A percentile compares a stretch with the other conserved stretches of the same genome.
Conservation (phyloP, 2,888 invertebrate genomes). For the Polietes domitor region DNA sequence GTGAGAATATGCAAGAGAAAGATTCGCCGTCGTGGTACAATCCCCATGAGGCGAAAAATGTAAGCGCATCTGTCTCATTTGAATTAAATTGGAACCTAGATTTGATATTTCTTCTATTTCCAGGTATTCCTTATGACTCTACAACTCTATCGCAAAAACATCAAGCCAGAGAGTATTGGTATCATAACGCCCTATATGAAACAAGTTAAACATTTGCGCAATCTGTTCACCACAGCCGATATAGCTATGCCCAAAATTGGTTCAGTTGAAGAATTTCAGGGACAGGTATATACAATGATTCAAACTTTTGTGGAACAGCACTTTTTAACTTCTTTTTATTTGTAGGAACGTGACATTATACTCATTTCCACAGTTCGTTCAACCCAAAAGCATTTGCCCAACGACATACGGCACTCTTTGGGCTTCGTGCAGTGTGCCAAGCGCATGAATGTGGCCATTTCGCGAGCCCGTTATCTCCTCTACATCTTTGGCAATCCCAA, state of each 20-base stretch:
- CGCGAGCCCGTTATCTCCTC: conserved; percentile 88
- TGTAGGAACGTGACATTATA: conserved; percentile 82
- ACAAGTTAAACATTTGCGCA: conserved; percentile 85
- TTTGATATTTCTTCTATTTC: conserved; percentile 66
- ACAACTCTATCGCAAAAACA: conserved; percentile 85
- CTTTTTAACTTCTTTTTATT: conserved; percentile 24
- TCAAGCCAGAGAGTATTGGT: conserved; percentile 85
- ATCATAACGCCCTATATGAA: conserved; percentile 95
- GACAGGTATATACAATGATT: conserved; percentile 84
- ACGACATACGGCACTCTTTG: conserved; percentile 83
- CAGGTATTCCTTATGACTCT: conserved; percentile 83
- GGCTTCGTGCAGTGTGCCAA: conserved; percentile 89
- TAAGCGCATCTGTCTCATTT: conserved; percentile 57
- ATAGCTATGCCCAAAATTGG: conserved; percentile 85
- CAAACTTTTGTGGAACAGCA: background rate
- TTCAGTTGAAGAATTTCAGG: conserved; percentile 93
- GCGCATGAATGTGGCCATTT: conserved; percentile 94
- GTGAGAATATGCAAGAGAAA: conserved; percentile 85
- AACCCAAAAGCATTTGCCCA: conserved; percentile 77
- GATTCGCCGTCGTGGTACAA: conserved; percentile 96
- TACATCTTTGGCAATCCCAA: conserved; percentile 93
- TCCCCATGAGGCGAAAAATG: conserved; percentile 85
- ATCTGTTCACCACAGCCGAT: conserved; percentile 81
- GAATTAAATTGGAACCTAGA: background rate
- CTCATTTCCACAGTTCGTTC: conserved; percentile 88